phyloP scores from a whole-genome alignment of 2,113 vertebrate genomes.

The Colistium nudipinnis region DNA sequence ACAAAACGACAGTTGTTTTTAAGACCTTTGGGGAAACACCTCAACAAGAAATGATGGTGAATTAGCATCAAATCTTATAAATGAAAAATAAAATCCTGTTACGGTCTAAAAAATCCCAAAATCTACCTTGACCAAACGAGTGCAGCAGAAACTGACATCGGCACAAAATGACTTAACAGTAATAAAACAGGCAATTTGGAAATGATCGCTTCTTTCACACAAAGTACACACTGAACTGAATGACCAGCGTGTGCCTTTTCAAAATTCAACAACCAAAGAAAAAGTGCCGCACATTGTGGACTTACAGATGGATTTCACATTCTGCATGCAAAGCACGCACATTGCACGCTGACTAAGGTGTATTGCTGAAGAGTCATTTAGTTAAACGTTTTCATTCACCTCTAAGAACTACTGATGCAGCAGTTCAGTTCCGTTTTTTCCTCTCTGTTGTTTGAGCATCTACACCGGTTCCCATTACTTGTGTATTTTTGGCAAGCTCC shows the following conservation, averaged over 20 bases:
- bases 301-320: conserved; percentile 46
- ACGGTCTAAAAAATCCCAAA: conserved; percentile 41
- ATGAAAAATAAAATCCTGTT: background rate
- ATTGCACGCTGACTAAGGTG: conserved; percentile 14
- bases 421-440: background rate
- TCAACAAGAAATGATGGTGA: background rate
- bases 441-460: background rate
- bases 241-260: conserved; percentile 1
- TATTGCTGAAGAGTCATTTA: background rate
- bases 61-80: conserved; percentile 10
- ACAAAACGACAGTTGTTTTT: background rate
- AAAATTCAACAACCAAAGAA: conserved; percentile 53
- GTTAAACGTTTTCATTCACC: conserved; percentile 15
- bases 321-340: conserved; percentile 39
- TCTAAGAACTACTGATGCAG: background rate
- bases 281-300: conserved; percentile 26
- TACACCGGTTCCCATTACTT: background rate
- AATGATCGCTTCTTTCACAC: conserved; percentile 37
- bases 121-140: background rate
- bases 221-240: conserved; percentile 4
- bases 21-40: background rate
- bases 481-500: conserved; percentile 5
- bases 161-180: conserved; percentile 37
- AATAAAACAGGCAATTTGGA: background rate
- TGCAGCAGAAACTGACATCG: conserved; percentile 31